These are phyloP conservation scores for Microcebus murinus DNA, from an alignment of 2,113 vertebrate genomes.

Conservation along the genomic window DNA sequence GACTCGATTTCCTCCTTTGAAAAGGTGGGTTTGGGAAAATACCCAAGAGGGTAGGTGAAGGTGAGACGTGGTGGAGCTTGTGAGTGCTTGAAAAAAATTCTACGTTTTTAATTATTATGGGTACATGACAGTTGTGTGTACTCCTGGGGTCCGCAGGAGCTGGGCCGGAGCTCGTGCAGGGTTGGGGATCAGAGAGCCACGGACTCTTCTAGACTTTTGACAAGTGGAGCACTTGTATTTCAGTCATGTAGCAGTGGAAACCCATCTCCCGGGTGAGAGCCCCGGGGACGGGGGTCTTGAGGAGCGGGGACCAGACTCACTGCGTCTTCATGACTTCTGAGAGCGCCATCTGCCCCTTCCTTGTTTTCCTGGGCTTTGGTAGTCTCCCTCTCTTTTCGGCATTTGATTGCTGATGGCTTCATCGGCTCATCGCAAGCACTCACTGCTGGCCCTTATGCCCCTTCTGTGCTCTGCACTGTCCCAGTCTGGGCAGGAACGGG, in stretches of 20 bases:
- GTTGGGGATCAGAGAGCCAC: background rate
- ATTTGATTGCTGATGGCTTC: background rate
- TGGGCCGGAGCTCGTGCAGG: fast-evolving
- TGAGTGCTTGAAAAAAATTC: background rate
- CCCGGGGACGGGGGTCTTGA: background rate
- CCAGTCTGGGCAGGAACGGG: background rate
- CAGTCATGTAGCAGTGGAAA: background rate
- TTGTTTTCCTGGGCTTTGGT: background rate
- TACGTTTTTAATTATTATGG: no score
- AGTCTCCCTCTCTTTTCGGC: fast-evolving
- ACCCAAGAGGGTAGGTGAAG: background rate
- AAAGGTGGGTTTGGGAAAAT: background rate
- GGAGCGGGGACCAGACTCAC: no score
- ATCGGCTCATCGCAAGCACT: no score
- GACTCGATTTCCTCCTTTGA: background rate
- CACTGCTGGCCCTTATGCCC: background rate
- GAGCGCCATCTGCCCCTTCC: fast-evolving
- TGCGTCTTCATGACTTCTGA: background rate
- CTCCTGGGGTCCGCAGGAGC: background rate
- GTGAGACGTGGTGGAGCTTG: background rate
- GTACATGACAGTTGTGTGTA: no score
- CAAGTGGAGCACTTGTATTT: background rate
- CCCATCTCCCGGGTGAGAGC: background rate
- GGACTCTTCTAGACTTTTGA: background rate
- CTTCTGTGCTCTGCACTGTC: background rate